These are phyloP conservation scores for Paratrypauchen microcephalus DNA, from an alignment of 2,797 vertebrate genomes.

Conservation along the genomic window DNA sequence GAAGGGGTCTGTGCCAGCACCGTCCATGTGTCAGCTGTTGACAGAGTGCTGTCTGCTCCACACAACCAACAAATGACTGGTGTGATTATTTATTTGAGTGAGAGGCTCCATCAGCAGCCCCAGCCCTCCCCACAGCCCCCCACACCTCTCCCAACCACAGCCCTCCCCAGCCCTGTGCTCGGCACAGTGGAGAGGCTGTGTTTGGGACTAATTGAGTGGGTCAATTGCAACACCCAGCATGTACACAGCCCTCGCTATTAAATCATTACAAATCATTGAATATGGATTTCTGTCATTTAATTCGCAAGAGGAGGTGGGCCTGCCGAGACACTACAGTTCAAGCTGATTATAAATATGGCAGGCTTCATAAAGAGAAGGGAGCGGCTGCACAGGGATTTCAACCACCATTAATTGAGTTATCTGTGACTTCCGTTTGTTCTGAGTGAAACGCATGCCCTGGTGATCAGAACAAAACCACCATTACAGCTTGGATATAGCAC, in stretches of 20 bases:
- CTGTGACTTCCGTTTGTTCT: conserved; percentile 7
- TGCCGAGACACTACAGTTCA: conserved; percentile 38
- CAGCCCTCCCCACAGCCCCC: background rate
- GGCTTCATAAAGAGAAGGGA: conserved; percentile 32
- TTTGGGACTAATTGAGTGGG: conserved; percentile 55
- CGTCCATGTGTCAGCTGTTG: conserved; percentile 46
- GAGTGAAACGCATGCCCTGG: background rate
- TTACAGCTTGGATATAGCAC: background rate
- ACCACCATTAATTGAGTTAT: conserved; percentile 38
- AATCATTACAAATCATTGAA: conserved; percentile 68
- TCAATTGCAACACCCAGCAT: conserved; percentile 51
- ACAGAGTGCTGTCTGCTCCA: conserved; percentile 17
- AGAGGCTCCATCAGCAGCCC: conserved; percentile 11
- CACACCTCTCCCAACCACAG: too few relatives aligned
- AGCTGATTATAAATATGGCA: conserved; percentile 53
- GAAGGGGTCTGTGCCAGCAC: conserved; percentile 11
- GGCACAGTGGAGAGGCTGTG: conserved; percentile 23
- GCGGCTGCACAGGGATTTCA: conserved; percentile 22
- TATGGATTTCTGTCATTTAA: conserved; percentile 67
- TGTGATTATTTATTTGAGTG: conserved; percentile 54
- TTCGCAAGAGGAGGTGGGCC: conserved; percentile 53
- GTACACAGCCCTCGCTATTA: conserved; percentile 56
- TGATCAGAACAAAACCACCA: background rate
- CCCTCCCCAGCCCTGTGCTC: conserved; percentile 7
- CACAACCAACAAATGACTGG: conserved; percentile 50